These are phyloP conservation scores for Iselma pallidipennis DNA, from an alignment of 2,888 invertebrate species.

Conservation along the genomic window DNA sequence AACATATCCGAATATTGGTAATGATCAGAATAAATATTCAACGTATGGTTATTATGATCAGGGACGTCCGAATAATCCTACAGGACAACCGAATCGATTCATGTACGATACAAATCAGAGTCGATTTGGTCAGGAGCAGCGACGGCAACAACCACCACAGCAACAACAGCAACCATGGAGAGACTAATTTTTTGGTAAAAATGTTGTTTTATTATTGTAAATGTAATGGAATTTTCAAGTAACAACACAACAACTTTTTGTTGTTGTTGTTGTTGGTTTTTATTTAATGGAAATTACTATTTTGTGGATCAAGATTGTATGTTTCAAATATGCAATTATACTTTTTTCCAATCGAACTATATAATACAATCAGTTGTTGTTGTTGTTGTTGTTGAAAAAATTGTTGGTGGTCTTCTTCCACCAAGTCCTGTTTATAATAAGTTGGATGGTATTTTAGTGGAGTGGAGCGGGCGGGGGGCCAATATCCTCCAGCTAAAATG, in stretches of 20 bases:
- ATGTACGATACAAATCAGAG: not conserved
- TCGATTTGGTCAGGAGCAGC: not conserved
- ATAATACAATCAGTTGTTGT: too few species aligned
- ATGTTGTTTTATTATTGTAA: not conserved
- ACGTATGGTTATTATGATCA: not conserved
- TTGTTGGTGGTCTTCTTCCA: not conserved
- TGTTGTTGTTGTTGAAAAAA: not conserved
- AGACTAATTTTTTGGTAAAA: not conserved
- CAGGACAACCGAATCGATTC: not conserved
- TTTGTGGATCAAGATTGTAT: too few species aligned
- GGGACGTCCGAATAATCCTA: not conserved
- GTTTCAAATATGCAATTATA: too few species aligned
- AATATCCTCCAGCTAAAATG: conserved; percentile 26
- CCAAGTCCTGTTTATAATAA: too few species aligned
- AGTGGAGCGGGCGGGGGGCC: conserved; percentile 17
- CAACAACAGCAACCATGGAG: not conserved
- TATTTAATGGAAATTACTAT: too few species aligned
- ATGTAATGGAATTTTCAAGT: not conserved
- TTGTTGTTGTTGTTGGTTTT: not conserved
- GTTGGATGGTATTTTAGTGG: not conserved
- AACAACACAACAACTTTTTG: too few species aligned
- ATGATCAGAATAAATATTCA: not conserved
- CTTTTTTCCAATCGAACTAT: too few species aligned
- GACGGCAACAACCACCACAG: not conserved
- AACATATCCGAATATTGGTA: conserved; percentile 16